Base-by-base conservation (phyloP, 2,888 invertebrate genomes). In the Pseudoips prasinana region DNA sequence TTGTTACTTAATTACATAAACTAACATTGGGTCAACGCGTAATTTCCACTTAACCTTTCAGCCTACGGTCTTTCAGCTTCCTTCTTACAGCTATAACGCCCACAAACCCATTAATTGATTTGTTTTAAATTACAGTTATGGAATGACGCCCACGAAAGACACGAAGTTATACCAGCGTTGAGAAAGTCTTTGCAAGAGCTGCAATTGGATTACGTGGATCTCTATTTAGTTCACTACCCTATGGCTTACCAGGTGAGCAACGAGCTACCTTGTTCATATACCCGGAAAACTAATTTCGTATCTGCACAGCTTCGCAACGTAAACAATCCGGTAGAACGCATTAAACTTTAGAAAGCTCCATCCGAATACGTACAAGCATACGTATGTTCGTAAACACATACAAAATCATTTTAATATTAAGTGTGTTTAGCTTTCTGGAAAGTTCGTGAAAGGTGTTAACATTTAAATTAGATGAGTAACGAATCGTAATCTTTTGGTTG, bases 151-250 rank as follows among this genome's bases (percentile, higher is more conserved):
- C 96, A 96, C 60, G 90, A 90, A 42, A 90, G 90, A 3, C 89
- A 92, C 1, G 78, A 92, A 29, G 95, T 96, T 6, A 86, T 91
- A 32, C 89, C 90, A 5, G 92, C 92, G 1, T 73, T 94, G 36
- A 90, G 90, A 52, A 89, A 90, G 45, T 92, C 94, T 7, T 65
- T 96, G 22, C 62, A 81, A 5, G 85, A 91, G 46, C 83, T 96
- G 24, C 90, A 91, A 7, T 67, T 95, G 31, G 91, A 92, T 9
- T 95, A 95, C 61, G 79, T 95, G 8, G 95, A 96, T 73, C 83
- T 95, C 5, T 95, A 94, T 71, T 84, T 96, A 29, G 92, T 96
- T 65, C 95, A 96, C 68, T 93, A 93, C 90, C 95, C 95, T 2
- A 90, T 94, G 63, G 93, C 91, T 1, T 94, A 92, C 64, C 80